A percentile compares a stretch with the other conserved stretches of the same genome.
Conservation (phyloP, 2,797 vertebrate species). For the Sandelia bainsii region DNA sequence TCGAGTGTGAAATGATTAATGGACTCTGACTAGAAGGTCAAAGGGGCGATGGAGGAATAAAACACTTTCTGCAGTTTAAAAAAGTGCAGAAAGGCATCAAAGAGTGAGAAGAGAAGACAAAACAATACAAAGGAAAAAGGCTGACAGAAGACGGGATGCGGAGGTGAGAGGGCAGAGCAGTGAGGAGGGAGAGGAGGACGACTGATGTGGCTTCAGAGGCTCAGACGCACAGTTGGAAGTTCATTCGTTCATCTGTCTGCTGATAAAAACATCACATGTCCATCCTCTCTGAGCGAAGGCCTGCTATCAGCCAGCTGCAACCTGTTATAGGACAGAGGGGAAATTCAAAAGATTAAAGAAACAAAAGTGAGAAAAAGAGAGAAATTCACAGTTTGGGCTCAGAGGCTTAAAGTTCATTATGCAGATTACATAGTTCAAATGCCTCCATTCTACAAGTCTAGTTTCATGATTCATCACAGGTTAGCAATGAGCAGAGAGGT, state of each 20-base stretch:
- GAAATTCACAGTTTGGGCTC: slow-evolving; percentile 22
- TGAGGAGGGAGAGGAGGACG: slow-evolving; percentile 25
- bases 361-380: slow-evolving; percentile 3
- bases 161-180: slow-evolving; percentile 26
- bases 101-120: neutral
- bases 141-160: slow-evolving; percentile 19
- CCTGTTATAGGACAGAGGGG: neutral
- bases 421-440: slow-evolving; percentile 41
- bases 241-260: slow-evolving; percentile 35
- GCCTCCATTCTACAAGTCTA: slow-evolving; percentile 24
- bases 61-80: neutral
- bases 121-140: slow-evolving; percentile 17
- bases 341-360: neutral
- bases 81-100: neutral
- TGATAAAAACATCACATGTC: slow-evolving; percentile 61
- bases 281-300: slow-evolving; percentile 39
- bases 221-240: slow-evolving; percentile 32
- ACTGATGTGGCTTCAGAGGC: slow-evolving; percentile 28
- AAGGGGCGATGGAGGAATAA: neutral
- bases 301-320: slow-evolving; percentile 62
- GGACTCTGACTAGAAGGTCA: neutral
- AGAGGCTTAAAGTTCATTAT: slow-evolving; percentile 51
- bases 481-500: slow-evolving; percentile 29
- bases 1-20: slow-evolving; percentile 20
- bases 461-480: slow-evolving; percentile 44